Conservation (phyloP, 2,113 vertebrate genomes). For the Sebastes schlegelii region DNA sequence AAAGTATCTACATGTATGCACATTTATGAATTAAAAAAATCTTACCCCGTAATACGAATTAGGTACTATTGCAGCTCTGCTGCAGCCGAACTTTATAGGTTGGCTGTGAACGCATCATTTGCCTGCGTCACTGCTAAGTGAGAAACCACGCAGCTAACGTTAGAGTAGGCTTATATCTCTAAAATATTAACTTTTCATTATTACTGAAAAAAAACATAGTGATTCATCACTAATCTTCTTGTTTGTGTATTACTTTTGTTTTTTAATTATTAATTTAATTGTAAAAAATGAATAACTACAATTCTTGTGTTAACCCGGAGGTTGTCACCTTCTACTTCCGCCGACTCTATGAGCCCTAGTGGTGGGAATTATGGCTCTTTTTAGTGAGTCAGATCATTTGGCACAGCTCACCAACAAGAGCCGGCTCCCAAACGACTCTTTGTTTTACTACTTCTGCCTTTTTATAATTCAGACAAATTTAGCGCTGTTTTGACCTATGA, state of each 20-base stretch:
- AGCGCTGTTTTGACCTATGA: too few species aligned
- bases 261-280: not conserved
- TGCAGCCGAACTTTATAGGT: not conserved
- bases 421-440: too few species aligned
- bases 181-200: not conserved
- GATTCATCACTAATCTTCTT: rapidly evolving
- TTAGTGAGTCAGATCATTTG: too few species aligned
- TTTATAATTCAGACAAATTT: too few species aligned
- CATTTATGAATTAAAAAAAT: too few species aligned
- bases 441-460: too few species aligned
- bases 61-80: not conserved
- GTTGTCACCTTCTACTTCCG: conserved; percentile 40
- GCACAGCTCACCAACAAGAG: too few species aligned
- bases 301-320: conserved; percentile 44
- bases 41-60: too few species aligned
- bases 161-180: not conserved
- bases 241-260: not conserved
- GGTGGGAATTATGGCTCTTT: too few species aligned
- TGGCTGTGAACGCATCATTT: conserved; percentile 16
- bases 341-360: too few species aligned
- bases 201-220: not conserved
- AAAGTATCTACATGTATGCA: too few species aligned
- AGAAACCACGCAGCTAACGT: not conserved
- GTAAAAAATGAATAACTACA: not conserved
- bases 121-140: not conserved